Conservation (phyloP, 2,888 invertebrate species). For the Glyphotaelius pellucidus region DNA sequence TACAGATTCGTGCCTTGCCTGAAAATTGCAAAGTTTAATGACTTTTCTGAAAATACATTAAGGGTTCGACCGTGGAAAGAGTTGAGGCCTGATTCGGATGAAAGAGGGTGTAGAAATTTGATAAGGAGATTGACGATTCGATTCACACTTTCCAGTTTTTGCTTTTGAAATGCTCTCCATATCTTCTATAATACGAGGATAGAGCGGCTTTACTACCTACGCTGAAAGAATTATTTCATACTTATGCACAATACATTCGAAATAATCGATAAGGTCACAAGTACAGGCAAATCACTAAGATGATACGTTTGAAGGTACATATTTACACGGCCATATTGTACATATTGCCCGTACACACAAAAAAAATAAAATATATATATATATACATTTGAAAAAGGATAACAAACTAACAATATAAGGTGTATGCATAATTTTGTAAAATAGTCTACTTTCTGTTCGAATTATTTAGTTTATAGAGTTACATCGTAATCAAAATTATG, state of each 20-base stretch:
- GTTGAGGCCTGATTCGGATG: not conserved
- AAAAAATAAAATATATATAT: no score
- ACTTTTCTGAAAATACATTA: not conserved
- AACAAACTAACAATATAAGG: no score
- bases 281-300: no score
- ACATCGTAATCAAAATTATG: no score
- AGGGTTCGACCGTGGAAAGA: not conserved
- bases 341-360: no score
- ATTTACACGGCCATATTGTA: no score
- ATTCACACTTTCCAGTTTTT: not conserved
- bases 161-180: not conserved
- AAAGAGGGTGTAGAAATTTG: not conserved
- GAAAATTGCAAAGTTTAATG: not conserved
- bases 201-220: not conserved
- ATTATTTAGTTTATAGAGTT: no score
- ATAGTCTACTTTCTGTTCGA: no score
- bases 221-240: not conserved
- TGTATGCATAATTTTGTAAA: no score
- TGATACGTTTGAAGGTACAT: no score
- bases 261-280: no score
- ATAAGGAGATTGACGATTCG: not conserved
- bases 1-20: not conserved
- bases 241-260: not conserved
- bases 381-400: no score
- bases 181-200: not conserved